A percentile compares a stretch with the other conserved stretches of the same genome.
Conservation (phyloP, 2,797 vertebrate genomes). For the Xenops minutus region DNA sequence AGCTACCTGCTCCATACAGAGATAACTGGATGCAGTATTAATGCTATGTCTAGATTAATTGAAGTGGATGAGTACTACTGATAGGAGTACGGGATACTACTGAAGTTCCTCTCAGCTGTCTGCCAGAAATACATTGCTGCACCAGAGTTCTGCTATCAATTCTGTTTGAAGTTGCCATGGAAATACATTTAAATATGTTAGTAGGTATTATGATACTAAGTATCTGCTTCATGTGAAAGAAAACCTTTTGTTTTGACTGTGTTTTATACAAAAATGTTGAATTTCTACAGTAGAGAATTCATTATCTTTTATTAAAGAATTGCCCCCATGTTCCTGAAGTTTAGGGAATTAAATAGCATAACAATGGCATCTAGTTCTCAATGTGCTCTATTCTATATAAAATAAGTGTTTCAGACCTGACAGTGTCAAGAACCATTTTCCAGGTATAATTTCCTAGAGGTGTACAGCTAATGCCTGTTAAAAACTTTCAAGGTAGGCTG, state of each 20-base stretch:
- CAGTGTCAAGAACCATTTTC: rapidly evolving
- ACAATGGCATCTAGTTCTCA: neutral
- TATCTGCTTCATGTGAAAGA: neutral
- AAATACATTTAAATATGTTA: neutral
- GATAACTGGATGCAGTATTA: neutral
- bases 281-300: neutral
- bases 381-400: neutral
- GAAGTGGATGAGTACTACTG: neutral
- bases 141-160: neutral
- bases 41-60: neutral
- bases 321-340: neutral
- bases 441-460: neutral
- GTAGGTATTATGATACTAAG: neutral
- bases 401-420: neutral
- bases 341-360: neutral
- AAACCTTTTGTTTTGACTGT: neutral
- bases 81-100: neutral
- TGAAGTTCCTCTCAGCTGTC: neutral
- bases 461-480: neutral
- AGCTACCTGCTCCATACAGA: neutral
- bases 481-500: neutral
- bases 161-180: neutral
- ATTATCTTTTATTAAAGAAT: neutral
- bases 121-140: neutral
- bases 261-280: neutral